phyloP scores from a whole-genome alignment of 2,888 invertebrate species.

The Apamea crenata region DNA sequence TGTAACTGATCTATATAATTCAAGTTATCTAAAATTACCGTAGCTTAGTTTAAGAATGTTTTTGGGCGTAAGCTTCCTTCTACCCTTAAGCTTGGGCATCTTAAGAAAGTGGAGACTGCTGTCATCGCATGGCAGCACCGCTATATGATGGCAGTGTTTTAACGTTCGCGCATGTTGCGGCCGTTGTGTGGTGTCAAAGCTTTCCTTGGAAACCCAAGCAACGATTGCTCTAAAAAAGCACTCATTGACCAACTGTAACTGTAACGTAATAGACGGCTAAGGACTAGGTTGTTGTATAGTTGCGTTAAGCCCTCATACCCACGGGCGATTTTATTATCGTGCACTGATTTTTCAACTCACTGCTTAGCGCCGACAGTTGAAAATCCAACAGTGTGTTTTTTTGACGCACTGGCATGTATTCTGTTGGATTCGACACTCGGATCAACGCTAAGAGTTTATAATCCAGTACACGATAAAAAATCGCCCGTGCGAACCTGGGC shows the following conservation, averaged over 20 bases:
- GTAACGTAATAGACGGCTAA: neutral
- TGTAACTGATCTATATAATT: neutral
- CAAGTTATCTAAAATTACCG: neutral
- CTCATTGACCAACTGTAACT: neutral
- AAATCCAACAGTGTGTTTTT: neutral
- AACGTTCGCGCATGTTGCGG: neutral
- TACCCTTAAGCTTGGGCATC: neutral
- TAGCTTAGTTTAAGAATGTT: neutral
- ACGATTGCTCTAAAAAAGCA: neutral
- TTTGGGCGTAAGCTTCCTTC: neutral
- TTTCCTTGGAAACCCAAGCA: slow-evolving; percentile 2
- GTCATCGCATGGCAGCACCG: neutral
- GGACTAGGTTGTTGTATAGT: neutral
- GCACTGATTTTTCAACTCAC: neutral
- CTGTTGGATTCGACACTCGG: neutral
- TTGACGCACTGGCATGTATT: neutral
- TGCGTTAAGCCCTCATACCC: neutral
- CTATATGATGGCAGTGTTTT: neutral
- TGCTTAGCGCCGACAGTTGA: neutral
- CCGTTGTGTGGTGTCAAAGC: neutral
- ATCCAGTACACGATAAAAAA: neutral
- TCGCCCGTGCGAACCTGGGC: slow-evolving; percentile 9
- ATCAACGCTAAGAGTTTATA: neutral
- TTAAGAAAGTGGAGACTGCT: neutral
- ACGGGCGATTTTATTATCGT: neutral